A percentile compares a stretch with the other conserved stretches of the same genome.
Conservation (phyloP, 2,888 invertebrate genomes). For the Apamea monoglypha region DNA sequence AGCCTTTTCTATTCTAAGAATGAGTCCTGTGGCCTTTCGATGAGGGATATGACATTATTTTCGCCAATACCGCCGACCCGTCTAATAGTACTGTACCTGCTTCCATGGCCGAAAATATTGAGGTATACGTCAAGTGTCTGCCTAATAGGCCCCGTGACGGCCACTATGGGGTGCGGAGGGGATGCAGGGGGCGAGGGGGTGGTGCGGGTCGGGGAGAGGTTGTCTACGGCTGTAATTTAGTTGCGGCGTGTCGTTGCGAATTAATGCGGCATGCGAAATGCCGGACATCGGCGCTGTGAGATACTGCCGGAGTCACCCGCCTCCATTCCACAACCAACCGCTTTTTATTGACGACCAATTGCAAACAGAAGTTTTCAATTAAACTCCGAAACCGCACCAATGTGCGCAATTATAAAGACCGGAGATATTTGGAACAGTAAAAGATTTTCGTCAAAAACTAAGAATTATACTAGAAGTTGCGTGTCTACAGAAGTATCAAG, state of each 20-base stretch:
- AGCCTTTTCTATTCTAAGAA: constrained; percentile 28
- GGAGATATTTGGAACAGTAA: constrained; percentile 5
- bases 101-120: constrained; percentile 60
- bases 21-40: constrained; percentile 23
- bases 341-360: constrained; percentile 61
- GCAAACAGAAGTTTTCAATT: constrained; percentile 49
- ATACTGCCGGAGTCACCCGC: constrained; percentile 49
- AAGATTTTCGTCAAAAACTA: not conserved
- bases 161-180: constrained; percentile 46
- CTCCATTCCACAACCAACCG: constrained; percentile 50
- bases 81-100: constrained; percentile 46
- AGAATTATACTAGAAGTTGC: not conserved
- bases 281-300: constrained; percentile 59
- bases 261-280: constrained; percentile 63
- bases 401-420: constrained; percentile 20
- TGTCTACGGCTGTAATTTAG: constrained; percentile 73
- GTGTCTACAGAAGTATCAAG: constrained; percentile 3
- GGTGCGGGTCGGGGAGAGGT: constrained; percentile 45
- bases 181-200: constrained; percentile 32
- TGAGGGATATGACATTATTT: constrained; percentile 33
- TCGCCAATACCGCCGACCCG: constrained; percentile 14
- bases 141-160: constrained; percentile 70
- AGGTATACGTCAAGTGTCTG: constrained; percentile 69
- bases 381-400: constrained; percentile 30
- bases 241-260: constrained; percentile 73